A percentile compares a stretch with the other conserved stretches of the same genome.
Evolutionary conservation across 2,113 vertebrate species (phyloP).

Genomic region (Holacanthus passer): DNA sequence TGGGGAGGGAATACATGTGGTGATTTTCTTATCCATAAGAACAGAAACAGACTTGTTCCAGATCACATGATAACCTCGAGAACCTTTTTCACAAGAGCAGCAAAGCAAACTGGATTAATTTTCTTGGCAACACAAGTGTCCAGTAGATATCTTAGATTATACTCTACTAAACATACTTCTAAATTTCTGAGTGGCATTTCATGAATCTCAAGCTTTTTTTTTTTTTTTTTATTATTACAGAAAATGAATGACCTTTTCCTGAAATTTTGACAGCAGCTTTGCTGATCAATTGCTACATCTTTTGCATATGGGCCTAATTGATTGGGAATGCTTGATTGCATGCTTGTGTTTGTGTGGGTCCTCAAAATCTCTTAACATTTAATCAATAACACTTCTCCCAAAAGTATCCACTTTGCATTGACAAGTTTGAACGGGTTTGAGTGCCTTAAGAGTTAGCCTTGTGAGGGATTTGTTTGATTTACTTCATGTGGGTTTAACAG

Average conservation of each 20-base stretch:
- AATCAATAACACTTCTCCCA: constrained; percentile 22
- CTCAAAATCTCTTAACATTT: too few species aligned
- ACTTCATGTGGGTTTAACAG: constrained; percentile 38
- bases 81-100: neutral
- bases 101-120: neutral
- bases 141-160: neutral
- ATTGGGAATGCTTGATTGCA: constrained; percentile 38
- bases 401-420: constrained; percentile 16
- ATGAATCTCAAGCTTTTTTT: constrained; percentile 9
- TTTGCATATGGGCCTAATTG: constrained; percentile 42
- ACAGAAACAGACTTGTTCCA: constrained; percentile 22
- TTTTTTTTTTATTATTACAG: too few species aligned
- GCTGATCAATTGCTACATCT: constrained; percentile 28
- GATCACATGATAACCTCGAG: neutral
- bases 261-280: constrained; percentile 5
- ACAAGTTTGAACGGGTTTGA: constrained; percentile 28
- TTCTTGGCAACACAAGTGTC: neutral
- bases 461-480: constrained; percentile 23
- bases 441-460: neutral
- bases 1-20: constrained; percentile 21
- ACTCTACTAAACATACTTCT: neutral
- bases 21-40: constrained; percentile 25
- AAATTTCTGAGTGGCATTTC: constrained; percentile 19
- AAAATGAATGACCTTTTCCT: constrained; percentile 7
- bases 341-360: constrained; percentile 15